These are phyloP conservation scores for Hyperoplus immaculatus DNA, from an alignment of 2,797 vertebrate species.

Conservation along the genomic window DNA sequence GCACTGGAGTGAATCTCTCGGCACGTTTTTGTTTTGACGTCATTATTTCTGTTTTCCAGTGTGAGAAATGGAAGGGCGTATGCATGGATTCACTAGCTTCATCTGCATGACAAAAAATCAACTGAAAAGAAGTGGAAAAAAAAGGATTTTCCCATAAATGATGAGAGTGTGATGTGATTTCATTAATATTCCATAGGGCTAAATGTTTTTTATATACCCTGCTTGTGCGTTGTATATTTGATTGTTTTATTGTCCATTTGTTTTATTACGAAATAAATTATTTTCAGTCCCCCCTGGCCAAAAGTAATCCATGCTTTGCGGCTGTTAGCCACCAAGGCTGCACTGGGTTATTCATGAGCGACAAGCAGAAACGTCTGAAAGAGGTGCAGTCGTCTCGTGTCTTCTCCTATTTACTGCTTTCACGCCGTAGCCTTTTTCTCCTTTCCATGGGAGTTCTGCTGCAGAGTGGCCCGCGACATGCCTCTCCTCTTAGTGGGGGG, in stretches of 20 bases:
- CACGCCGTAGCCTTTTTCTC: slow-evolving; percentile 1
- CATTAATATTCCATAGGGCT: neutral
- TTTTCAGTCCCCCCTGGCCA: neutral
- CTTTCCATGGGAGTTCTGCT: slow-evolving; percentile 11
- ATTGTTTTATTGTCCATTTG: neutral
- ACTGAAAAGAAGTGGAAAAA: neutral
- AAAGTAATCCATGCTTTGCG: slow-evolving; percentile 23
- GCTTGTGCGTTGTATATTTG: neutral
- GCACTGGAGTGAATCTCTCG: slow-evolving; percentile 17
- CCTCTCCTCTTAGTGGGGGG: slow-evolving; percentile 53
- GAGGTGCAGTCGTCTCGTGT: slow-evolving; percentile 23
- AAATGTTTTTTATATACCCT: neutral
- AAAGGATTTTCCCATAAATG: neutral
- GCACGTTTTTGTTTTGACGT: slow-evolving; percentile 17
- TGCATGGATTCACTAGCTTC: neutral
- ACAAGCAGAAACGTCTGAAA: slow-evolving; percentile 48
- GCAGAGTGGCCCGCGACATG: slow-evolving; percentile 27
- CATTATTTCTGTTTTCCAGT: slow-evolving; percentile 3
- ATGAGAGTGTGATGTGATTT: neutral
- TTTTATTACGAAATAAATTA: no score
- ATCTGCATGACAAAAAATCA: neutral
- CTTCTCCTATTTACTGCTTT: slow-evolving; percentile 40
- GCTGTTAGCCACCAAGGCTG: slow-evolving; percentile 27
- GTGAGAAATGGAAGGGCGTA: no score
- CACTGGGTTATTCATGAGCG: slow-evolving; percentile 60